Evolutionary conservation across 1,140 invertebrate species (phyloP).

Genomic region (Coptotermes formosanus): DNA sequence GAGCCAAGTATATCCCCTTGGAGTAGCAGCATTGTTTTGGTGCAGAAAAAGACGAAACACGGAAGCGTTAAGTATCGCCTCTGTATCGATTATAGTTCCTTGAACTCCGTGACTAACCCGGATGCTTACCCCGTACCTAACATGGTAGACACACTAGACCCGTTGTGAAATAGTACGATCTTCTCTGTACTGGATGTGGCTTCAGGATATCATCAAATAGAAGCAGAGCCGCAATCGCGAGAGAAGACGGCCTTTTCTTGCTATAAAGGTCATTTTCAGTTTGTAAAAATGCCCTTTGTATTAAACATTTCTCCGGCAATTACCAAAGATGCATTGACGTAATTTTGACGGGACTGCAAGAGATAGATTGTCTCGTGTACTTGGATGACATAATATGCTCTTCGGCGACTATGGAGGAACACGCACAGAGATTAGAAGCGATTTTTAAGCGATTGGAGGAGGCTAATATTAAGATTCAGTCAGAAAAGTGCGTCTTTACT

Average conservation of each 20-base stretch:
- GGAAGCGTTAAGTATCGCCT: neutral
- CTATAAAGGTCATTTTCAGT: constrained; percentile 45
- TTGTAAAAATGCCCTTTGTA: constrained; percentile 41
- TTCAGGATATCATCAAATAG: constrained; percentile 53
- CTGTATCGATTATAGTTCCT: neutral
- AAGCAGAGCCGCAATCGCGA: constrained; percentile 43
- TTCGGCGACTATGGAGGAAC: constrained; percentile 42
- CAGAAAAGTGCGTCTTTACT: constrained; percentile 50
- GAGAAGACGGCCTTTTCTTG: constrained; percentile 50
- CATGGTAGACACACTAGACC: constrained; percentile 49
- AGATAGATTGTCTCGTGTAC: constrained; percentile 44
- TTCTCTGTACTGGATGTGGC: constrained; percentile 50
- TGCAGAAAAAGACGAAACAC: neutral
- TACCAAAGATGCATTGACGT: constrained; percentile 43
- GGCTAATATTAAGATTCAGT: constrained; percentile 45
- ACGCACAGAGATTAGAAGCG: constrained; percentile 39
- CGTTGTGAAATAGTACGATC: constrained; percentile 43
- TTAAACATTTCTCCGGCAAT: constrained; percentile 40
- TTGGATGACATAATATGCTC: constrained; percentile 50
- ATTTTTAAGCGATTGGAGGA: constrained; percentile 45
- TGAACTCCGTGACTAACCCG: neutral
- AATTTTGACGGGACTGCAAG: constrained; percentile 42
- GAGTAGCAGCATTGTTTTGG: neutral
- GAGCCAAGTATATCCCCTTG: neutral
- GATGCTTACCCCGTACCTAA: constrained; percentile 34